Base-by-base conservation (phyloP, 2,888 invertebrate species). In the Cephus nigrinus region DNA sequence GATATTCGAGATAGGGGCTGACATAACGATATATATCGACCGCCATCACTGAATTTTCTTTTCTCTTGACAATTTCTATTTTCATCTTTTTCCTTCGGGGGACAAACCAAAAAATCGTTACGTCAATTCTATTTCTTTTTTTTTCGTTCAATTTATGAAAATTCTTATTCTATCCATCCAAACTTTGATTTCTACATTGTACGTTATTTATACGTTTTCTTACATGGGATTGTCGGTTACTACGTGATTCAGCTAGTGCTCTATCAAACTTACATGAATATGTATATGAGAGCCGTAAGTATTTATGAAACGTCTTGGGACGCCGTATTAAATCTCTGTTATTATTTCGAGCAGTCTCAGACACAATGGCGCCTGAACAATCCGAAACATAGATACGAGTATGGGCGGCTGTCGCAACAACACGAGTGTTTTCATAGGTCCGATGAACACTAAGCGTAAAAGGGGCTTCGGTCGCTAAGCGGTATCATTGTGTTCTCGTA, bases 321-420 rank as follows among this genome's bases (percentile, higher is more conserved):
- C 15, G 40, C 40, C 9, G 9, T 15, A 55, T 55, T 71, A 71
- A 71, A 71, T 32, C 12, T 32, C 31, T 32, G 31, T 71, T 71
- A 71, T 71, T 71, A 71, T 71, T 71, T 71, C 71, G 30, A 33
- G 33, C 71, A n/a, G 71, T 15, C 33, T 71, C 71, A 33, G 23
- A 80, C 78, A 82, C 75, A 83, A 78, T 79, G 75, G 33, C 68
- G 68, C 78, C 80, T 74, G 77, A 79, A 73, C 80, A 77, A 81
- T 86, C 82, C 79, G 85, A 85, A 85, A 87, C 83, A 84, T 80
- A 84, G 85, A 83, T 82, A 82, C 78, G 82, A 79, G 84, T 82
- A 82, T 79, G 81, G 83, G 79, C 88, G 88, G 88, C 88, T 88
- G 88, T 88, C 82, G 85, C 82, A 87, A 88, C 86, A 88, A 78